Evolutionary conservation across 1,140 invertebrate species (phyloP), one percentile per base, ranked within the genome.

Genomic region (Drosophila athabasca): DNA sequence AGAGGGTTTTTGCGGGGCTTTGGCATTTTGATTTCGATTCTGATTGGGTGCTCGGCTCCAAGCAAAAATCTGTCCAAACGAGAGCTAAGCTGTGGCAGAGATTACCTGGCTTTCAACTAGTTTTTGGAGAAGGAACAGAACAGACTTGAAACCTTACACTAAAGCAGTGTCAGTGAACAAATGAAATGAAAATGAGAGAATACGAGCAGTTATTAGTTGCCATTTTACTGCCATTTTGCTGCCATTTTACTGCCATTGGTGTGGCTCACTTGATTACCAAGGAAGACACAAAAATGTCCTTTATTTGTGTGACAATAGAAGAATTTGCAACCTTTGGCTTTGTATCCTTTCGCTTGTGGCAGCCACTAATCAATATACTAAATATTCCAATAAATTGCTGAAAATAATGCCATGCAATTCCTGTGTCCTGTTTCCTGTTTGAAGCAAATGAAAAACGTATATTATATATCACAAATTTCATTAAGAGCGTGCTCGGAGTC

Each of bases 391-490:
- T 60, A 41, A 54, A 59, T 75, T 29, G 35, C 22, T n/a, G 29
- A 43, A 41, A 44, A 59, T 62, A 73, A 52, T 54, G 31, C 22
- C 17, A 19, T 19, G 17, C 17, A 19, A 1, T 19, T 19, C 17
- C 17, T 19, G 17, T 19, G 0, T 19, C 0, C 17, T 1, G 17
- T 19, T 19, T 19, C 15, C 8, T 51, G 52, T 7, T 44, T 26
- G 55, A 45, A 66, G 50, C 46, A 39, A 51, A 67, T 65, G 50
- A 45, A 15, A 59, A 59, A 71, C 13, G 0, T 24, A 24, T 24
- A 24, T 4, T 24, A 39, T 39, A 74, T 79, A 71, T 84, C 57
- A 66, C 15, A 82, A 79, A 76, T 79, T 84, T 84, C 62, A 83
- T 84, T 84, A 76, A 57, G 58, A 45, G 35, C 52, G 44, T 8